Base-by-base conservation (phyloP, 2,797 vertebrate genomes). In the Coregonus suidteri region DNA sequence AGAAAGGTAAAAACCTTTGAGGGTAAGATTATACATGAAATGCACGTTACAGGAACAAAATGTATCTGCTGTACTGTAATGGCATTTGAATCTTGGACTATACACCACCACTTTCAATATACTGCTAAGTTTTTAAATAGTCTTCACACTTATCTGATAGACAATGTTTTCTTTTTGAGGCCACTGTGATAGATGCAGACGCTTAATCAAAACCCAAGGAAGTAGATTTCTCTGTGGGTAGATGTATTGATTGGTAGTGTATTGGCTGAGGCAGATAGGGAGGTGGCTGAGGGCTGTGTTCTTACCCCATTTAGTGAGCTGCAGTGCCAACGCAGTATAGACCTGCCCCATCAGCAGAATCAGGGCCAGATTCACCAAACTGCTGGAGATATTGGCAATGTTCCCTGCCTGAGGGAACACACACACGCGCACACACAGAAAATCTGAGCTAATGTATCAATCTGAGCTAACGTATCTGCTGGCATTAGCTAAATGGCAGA, bases 241-340 rank as follows among this genome's bases (percentile, higher is more conserved):
- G 14, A 66, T 66, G 11, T 72, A 67, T 41, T 75, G 18, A 71
- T 14, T 77, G 47, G 52, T 54, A 18, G 14, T 37, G 18, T 4
- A 54, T 54, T 14, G 20, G 34, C n/a, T 75, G 34, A 67, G 59
- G 78, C 41, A 47, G 41, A 47, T 9, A 11, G 71, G 76, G 74
- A 75, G 66, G 51, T 82, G 79, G 85, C 54, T 34, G 20, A 77
- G 51, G 76, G 73, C 53, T 15, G 56, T 34, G 79, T 75, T 81
- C 91, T 91, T 89, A 96, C 94, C 93, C 94, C 94, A 95, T 84
- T 95, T 94, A 75, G 95, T 95, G 77, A 96, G 94, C 86, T 94
- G 92, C 83, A 95, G 94, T 0, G 95, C 95, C 86, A 96, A 86
- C 0, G 92, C 93, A n/a, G 95, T 95, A 87, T 94, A 95, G 77